These are phyloP conservation scores for Chymomyza amoena DNA, from an alignment of 2,888 invertebrate species.

Conservation along the genomic window DNA sequence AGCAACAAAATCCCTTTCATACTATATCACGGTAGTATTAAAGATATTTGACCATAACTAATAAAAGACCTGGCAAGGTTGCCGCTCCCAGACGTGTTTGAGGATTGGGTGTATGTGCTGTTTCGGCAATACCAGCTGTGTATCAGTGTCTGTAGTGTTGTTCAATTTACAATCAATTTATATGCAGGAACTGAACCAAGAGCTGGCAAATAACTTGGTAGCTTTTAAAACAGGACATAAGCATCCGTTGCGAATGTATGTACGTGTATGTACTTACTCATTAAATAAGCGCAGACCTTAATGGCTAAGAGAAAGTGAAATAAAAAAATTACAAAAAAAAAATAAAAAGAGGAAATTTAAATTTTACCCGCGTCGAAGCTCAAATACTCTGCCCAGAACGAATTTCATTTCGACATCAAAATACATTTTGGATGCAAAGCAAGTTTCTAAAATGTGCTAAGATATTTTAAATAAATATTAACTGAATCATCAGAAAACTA, in stretches of 20 bases:
- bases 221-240: slow-evolving; percentile 30
- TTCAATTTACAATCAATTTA: slow-evolving; percentile 60
- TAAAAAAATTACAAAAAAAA: not conserved
- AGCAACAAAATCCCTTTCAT: too few relatives aligned
- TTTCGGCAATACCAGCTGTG: slow-evolving; percentile 8
- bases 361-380: not conserved
- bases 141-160: slow-evolving; percentile 17
- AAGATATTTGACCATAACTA: not conserved
- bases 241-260: slow-evolving; percentile 4
- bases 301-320: not conserved
- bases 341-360: not conserved
- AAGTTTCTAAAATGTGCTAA: too few relatives aligned
- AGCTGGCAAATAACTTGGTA: slow-evolving; percentile 37
- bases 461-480: too few relatives aligned
- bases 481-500: too few relatives aligned
- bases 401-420: too few relatives aligned
- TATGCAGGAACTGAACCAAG: slow-evolving; percentile 37
- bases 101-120: not conserved
- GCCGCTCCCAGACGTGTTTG: not conserved
- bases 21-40: not conserved
- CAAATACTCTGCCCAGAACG: not conserved
- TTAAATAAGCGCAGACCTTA: slow-evolving; percentile 23
- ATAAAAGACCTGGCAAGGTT: not conserved
- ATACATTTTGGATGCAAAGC: too few relatives aligned
- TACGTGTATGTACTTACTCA: slow-evolving; percentile 19